Conservation (phyloP, 2,113 vertebrate species). For the Ariopsis seemanni region DNA sequence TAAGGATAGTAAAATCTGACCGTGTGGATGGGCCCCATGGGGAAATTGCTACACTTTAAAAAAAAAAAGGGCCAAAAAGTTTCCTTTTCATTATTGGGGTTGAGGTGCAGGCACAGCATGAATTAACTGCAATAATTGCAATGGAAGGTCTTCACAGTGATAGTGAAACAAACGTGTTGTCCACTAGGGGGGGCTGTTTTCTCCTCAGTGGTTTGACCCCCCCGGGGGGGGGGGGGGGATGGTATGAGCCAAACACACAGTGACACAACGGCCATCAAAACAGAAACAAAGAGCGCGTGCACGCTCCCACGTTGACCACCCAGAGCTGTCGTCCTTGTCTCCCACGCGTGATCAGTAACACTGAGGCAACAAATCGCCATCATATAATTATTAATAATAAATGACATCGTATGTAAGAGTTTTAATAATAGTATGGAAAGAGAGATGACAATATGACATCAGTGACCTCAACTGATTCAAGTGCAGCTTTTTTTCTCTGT, state of each 20-base stretch:
- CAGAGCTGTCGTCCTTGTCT: slow-evolving; percentile 51
- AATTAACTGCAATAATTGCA: too few relatives aligned
- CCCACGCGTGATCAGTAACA: not conserved
- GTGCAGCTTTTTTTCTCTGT: slow-evolving; percentile 13
- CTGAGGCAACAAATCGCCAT: not conserved
- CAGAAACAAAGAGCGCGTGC: slow-evolving; percentile 57
- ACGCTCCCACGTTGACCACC: slow-evolving; percentile 10
- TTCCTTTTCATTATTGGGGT: too few relatives aligned
- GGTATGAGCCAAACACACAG: slow-evolving; percentile 45
- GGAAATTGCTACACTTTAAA: too few relatives aligned
- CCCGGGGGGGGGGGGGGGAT: slow-evolving; percentile 28
- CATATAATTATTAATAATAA: not conserved
- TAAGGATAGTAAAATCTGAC: too few relatives aligned
- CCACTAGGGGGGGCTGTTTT: slow-evolving; percentile 57
- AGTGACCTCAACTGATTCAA: slow-evolving; percentile 44
- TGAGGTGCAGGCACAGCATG: too few relatives aligned
- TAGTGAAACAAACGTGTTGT: not conserved
- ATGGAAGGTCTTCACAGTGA: too few relatives aligned
- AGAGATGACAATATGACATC: not conserved
- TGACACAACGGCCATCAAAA: slow-evolving; percentile 61
- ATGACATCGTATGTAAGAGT: not conserved
- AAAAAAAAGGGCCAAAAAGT: too few relatives aligned
- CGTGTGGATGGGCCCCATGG: too few relatives aligned
- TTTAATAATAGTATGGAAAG: slow-evolving; percentile 3
- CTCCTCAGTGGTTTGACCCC: slow-evolving; percentile 30